Conservation (phyloP, 2,797 vertebrate species). For the Phrynocephalus guinanensis region DNA sequence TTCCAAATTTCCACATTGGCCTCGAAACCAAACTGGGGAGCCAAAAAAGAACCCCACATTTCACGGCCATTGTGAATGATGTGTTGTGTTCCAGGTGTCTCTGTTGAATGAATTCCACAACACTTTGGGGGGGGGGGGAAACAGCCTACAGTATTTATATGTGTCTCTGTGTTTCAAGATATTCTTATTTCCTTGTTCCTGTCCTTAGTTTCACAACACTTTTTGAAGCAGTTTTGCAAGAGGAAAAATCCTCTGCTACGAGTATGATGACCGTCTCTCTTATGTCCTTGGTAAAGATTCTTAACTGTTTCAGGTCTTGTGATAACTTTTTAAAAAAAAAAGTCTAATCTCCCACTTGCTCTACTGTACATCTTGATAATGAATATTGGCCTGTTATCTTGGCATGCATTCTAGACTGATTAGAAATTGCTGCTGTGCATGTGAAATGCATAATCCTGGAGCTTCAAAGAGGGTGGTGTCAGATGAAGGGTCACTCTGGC, state of each 20-base stretch:
- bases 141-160: neutral
- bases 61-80: neutral
- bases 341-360: neutral
- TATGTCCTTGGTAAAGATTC: constrained; percentile 2
- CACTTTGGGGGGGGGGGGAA: neutral
- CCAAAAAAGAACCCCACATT: neutral
- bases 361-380: neutral
- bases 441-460: neutral
- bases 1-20: too few relatives aligned
- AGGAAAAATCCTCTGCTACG: neutral
- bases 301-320: neutral
- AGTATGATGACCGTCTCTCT: neutral
- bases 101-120: neutral
- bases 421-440: neutral
- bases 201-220: neutral
- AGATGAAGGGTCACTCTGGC: neutral
- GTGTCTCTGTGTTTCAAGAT: neutral
- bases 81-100: neutral
- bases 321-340: neutral
- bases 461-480: accelerated
- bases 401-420: neutral
- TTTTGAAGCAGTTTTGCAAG: neutral
- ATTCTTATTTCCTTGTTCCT: neutral
- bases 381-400: neutral
- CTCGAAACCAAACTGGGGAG: too few relatives aligned